Evolutionary conservation across 2,113 vertebrate species (phyloP).

Genomic region (Pandion haliaetus): DNA sequence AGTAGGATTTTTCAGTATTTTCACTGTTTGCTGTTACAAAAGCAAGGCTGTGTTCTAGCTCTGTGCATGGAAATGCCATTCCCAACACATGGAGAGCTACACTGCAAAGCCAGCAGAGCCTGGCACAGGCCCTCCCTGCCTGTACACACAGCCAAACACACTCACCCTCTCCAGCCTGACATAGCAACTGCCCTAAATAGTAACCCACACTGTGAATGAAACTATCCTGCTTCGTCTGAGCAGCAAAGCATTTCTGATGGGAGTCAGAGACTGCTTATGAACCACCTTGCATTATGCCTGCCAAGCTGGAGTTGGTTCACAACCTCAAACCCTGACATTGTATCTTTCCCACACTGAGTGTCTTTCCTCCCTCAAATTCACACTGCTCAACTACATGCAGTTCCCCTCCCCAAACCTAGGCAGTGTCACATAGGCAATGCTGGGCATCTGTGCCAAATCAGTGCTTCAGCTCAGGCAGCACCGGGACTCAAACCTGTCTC

Average conservation of each 20-base stretch:
- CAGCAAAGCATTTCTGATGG: background rate
- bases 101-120: background rate
- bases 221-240: background rate
- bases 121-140: background rate
- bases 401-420: background rate
- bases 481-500: background rate
- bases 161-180: background rate
- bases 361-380: background rate
- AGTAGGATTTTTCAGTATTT: background rate
- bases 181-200: background rate
- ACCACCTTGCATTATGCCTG: background rate
- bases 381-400: accelerated
- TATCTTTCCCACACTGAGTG: background rate
- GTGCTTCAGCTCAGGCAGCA: background rate
- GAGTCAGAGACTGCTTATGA: background rate
- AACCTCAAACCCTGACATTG: background rate
- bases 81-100: background rate
- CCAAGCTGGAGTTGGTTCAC: background rate
- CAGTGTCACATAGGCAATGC: background rate
- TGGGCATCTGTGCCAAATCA: background rate
- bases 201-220: background rate
- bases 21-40: background rate
- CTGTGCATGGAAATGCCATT: background rate
- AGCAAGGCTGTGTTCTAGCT: background rate
- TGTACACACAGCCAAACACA: background rate